A percentile compares a stretch with the other conserved stretches of the same genome.
These are phyloP conservation scores for Muscina levida DNA, from an alignment of 2,888 invertebrate species.

Conservation along the genomic window DNA sequence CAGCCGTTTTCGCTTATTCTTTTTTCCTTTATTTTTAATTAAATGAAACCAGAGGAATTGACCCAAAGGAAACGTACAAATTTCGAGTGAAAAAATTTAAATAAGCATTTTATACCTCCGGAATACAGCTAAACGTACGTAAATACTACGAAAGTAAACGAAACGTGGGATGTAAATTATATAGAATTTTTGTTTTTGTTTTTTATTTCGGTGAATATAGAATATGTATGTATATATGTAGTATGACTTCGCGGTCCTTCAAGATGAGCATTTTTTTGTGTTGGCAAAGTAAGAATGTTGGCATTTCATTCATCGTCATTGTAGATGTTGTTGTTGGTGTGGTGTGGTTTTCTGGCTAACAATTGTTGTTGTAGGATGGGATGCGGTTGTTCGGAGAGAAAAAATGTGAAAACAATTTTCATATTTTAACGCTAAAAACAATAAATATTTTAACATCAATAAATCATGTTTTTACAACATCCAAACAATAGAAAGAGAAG, in stretches of 20 bases:
- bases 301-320: constrained; percentile 32
- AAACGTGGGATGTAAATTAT: constrained; percentile 5
- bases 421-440: constrained; percentile 71
- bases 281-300: constrained; percentile 46
- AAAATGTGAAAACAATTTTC: constrained; percentile 64
- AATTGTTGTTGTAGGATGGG: constrained; percentile 33
- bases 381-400: too few relatives aligned
- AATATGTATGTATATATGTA: too few relatives aligned
- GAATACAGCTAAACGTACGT: background rate
- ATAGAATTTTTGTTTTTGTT: constrained; percentile 9
- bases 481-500: constrained; percentile 32
- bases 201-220: background rate
- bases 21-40: constrained; percentile 76
- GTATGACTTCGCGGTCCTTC: constrained; percentile 32
- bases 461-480: constrained; percentile 74
- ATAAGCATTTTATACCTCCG: constrained; percentile 37
- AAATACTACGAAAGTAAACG: background rate
- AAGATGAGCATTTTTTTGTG: constrained; percentile 50
- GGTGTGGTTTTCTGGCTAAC: too few relatives aligned
- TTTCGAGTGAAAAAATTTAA: constrained; percentile 72
- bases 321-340: background rate
- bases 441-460: constrained; percentile 78
- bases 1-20: constrained; percentile 43
- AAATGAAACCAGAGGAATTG: constrained; percentile 79
- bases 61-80: constrained; percentile 72